Evolutionary conservation across 2,888 invertebrate genomes (phyloP), one percentile per base, ranked within the genome.

Genomic region (Pyrrhosoma nymphula): DNA sequence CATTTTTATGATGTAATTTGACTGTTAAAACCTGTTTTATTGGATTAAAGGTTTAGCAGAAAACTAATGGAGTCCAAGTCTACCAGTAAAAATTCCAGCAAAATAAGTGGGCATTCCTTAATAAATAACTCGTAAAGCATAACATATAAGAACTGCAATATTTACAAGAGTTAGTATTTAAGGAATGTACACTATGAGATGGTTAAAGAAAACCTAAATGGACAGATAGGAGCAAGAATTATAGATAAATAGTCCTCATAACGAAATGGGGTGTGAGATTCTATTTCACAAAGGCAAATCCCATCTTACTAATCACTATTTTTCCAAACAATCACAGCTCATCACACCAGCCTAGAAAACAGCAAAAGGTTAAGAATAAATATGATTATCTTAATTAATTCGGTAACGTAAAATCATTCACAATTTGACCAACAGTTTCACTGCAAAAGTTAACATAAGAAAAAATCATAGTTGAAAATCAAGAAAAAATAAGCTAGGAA

Each of bases 341-440:
- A 69, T 93, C 93, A 93, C 93, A 93, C 69, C 93, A 93, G 47
- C 93, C 93, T 93, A 93, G 93, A 93, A 93, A 93, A 93, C 18
- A 89, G 89, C 89, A 89, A n/a, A 47, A 89, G 47, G n/a, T 56
- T 26, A 89, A 82, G 12, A 14, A 82, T 82, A n/a, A 89, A 88
- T 18, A 89, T 26, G 12, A 55, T 56, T 89, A 55, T n/a, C 56
- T 89, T 3, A 4, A 89, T 1, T 0, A n/a, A 89, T 56, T 26
- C 18, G n/a, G 35, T 0, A 0, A 82, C 30, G 6, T 35, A 18
- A 35, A 82, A 82, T 82, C 30, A 35, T 82, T 16, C n/a, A 82
- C 35, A 35, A 4, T 26, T 16, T 69, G 8, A 82, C 35, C 0
- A 35, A 35, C 18, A 82, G 0, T 82, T 82, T 1, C 82, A 35